Base-by-base conservation (phyloP, 2,113 vertebrate genomes). In the Solenodon paradoxus region DNA sequence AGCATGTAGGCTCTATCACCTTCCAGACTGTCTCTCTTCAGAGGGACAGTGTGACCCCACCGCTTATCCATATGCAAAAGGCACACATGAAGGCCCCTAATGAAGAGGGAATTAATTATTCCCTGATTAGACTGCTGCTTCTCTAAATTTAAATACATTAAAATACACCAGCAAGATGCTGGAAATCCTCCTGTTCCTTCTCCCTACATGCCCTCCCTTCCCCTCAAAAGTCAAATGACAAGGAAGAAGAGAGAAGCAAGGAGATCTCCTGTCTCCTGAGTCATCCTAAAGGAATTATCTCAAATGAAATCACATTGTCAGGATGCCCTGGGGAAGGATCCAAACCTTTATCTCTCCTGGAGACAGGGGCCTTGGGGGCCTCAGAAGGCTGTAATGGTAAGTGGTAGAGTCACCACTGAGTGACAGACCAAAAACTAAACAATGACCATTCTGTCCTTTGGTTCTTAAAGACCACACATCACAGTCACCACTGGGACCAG, bases 61-160 rank as follows among this genome's bases (percentile, higher is more conserved):
- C 4, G 88, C 96, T 97, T 94, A 97, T 97, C 82, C 95, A 97
- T 97, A 97, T 97, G 95, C 94, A 97, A 6, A 94, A 97, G 96
- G 68, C 78, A 95, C 40, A 87, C 92, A 72, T 38, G 81, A 91
- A 92, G 94, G 83, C 63, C 95, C 94, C 93, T 95, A 88, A 96
- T 97, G 94, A 96, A 95, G 90, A 95, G 28, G 85, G 88, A 97
- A 97, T 96, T 96, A 96, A 97, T 97, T 96, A 92, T 90, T 7
- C 3, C 86, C 88, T 96, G 95, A 97, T 97, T 96, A 91, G 95
- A 85, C 81, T 32, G 47, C 94, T 77, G 68, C 79, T 80, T 82
- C 68, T 81, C 93, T 91, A 91, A 78, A 97, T 97, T 97, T 97
- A 96, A 97, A 97, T 97, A 96, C 84, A 97, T 97, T 96, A 92